Evolutionary conservation across 1,140 invertebrate species (phyloP).

Genomic region (Formica selysi): DNA sequence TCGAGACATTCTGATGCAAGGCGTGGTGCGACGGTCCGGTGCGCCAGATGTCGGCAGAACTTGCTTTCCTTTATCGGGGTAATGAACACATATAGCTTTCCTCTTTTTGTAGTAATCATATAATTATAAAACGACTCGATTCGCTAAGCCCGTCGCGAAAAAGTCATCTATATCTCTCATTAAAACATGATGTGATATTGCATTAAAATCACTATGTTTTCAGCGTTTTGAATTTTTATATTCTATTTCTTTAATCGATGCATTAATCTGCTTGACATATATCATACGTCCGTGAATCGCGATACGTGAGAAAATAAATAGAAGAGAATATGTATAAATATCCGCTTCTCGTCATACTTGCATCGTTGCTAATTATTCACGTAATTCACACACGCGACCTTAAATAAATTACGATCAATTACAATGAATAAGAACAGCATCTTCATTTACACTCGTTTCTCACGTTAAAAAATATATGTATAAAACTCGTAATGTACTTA

Average conservation of each 20-base stretch:
- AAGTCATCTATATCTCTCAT: slow-evolving; percentile 12
- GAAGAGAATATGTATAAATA: slow-evolving; percentile 35
- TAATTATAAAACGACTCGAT: slow-evolving; percentile 46
- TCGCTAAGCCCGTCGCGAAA: neutral
- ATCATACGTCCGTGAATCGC: slow-evolving; percentile 15
- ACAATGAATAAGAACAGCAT: neutral
- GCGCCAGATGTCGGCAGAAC: slow-evolving; percentile 64
- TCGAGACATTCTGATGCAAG: slow-evolving; percentile 76
- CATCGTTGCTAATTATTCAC: slow-evolving; percentile 15
- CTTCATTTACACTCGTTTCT: slow-evolving; percentile 32
- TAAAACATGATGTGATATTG: neutral
- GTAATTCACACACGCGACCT: slow-evolving; percentile 35
- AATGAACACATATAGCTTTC: slow-evolving; percentile 64
- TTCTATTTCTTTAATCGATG: neutral
- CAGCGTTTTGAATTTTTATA: neutral
- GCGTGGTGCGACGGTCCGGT: slow-evolving; percentile 67
- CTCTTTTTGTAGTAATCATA: slow-evolving; percentile 37
- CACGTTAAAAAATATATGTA: neutral
- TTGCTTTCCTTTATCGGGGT: slow-evolving; percentile 68
- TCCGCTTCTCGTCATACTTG: slow-evolving; percentile 13
- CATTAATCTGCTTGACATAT: neutral
- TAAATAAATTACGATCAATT: slow-evolving; percentile 46
- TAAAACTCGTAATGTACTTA: neutral
- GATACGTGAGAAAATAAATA: slow-evolving; percentile 43
- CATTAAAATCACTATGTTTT: neutral